A percentile compares a stretch with the other conserved stretches of the same genome.
Evolutionary conservation across 2,797 vertebrate species (phyloP).

Genomic region (Glyptemys insculpta): DNA sequence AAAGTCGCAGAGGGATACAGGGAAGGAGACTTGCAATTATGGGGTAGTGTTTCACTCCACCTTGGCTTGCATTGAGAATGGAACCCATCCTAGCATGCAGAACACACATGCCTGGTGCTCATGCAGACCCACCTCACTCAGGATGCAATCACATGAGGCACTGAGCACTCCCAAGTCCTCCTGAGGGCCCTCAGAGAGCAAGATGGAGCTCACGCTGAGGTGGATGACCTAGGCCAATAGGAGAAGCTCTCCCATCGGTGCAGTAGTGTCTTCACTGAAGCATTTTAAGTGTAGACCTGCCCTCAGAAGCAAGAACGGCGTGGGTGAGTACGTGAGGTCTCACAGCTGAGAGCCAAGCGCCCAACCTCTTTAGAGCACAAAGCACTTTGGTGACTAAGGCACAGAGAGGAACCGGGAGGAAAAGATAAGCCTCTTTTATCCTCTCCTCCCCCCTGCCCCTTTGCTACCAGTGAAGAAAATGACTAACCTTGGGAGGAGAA

Average conservation of each 20-base stretch:
- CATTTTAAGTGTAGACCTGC: neutral
- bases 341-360: neutral
- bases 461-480: slow-evolving; percentile 18
- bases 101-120: neutral
- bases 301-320: neutral
- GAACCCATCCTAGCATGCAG: neutral
- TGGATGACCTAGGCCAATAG: neutral
- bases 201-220: neutral
- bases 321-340: neutral
- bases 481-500: slow-evolving; percentile 43
- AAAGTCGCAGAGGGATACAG: neutral
- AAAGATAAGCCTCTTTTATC: neutral
- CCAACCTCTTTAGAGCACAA: neutral
- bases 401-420: neutral
- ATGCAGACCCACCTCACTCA: neutral
- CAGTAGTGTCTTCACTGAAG: neutral
- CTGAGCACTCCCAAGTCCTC: neutral
- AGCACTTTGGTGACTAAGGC: neutral
- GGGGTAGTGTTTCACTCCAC: neutral
- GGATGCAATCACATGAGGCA: neutral
- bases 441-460: neutral
- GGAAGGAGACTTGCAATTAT: neutral
- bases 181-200: neutral
- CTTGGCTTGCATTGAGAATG: neutral
- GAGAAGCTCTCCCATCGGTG: neutral